Base-by-base conservation (phyloP, 1,140 invertebrate genomes). In the Caenorhabditis briggsae region DNA sequence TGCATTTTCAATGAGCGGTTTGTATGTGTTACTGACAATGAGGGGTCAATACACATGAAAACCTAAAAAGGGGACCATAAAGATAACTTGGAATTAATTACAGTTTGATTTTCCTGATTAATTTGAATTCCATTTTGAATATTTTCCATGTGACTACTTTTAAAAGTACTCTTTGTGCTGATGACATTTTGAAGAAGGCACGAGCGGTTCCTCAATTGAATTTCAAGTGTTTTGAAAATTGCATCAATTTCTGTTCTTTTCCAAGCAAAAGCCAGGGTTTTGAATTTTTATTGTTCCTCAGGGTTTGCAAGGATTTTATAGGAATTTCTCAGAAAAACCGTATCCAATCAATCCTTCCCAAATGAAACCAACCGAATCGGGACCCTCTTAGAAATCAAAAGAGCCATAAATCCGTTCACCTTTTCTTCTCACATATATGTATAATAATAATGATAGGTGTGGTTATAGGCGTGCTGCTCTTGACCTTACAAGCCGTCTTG, bases 161-260 rank as follows among this genome's bases (percentile, higher is more conserved):
- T 53, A 53, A 53, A 53, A 53, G 50, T 53, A 14, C 18, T 46
- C 41, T 78, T 78, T 78, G 70, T 78, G 70, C 70, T 53, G 46
- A 78, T 78, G 70, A 78, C 70, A 78, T 78, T 78, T 78, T 78
- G 70, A 78, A 50, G 70, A 78, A n/a, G 33, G 70, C 16, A 78
- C n/a, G 43, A n/a, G 46, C n/a, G 46, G 46, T 33, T 33, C n/a
- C 43, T 23, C 70, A 78, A 78, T 78, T 78, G 70, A 78, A 78
- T 78, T 78, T 78, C 46, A 78, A 78, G 70, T 78, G 70, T 78
- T 78, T 78, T 78, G 43, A 78, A 78, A 78, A 78, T 78, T 78
- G 70, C 70, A 78, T 78, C 70, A 78, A 78, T 78, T 78, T 78
- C 70, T 78, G 70, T 78, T 50, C 46, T 61, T 61, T 11, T 61